Base-by-base conservation (phyloP, 92 coral and sea anemone species). In the Epizoanthus stellaris region DNA sequence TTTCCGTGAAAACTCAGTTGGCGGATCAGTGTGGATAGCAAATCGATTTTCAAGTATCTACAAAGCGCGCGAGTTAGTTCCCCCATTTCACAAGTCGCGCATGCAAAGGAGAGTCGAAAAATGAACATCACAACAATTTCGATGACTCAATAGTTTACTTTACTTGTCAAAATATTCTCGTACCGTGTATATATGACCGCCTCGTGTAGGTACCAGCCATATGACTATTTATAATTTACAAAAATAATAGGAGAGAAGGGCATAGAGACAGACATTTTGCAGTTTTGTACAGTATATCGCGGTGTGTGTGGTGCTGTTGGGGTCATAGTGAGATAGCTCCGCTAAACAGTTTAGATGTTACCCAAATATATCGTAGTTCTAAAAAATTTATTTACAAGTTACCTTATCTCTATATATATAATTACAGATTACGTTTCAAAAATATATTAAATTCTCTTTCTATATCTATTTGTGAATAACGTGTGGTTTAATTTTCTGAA, bases 361-460 rank as follows among this genome's bases (percentile, higher is more conserved):
- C 82, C 69, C 69, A 40, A 42, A 59, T 77, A 77, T 76, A 76
- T 77, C 20, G 10, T 76, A 60, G 58, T 67, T 76, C 70, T 72
- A 58, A 75, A 76, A 59, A 59, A 60, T n/a, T 34, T 76, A 76
- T 76, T 76, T 76, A 77, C 82, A 61, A 59, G 70, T 58, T 60
- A 19, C 60, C 77, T 60, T 77, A 30, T 30, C 0, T 43, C 4
- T 43, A 45, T 45, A 45, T 49, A 49, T 77, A 38, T 77, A 61
- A 77, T 62, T 77, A 36, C 57, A 75, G 57, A 76, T 79, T 90
- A 81, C 89, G 77, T 90, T 85, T 81, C 64, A 81, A 90, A 86
- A 90, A 90, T 90, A 90, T 90, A 90, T 90, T 90, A 90, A 79
- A 83, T 70, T 86, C 63, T 77, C 69, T 86, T 75, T 90, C 93